Evolutionary conservation across 2,797 vertebrate genomes (phyloP), one percentile per base, ranked within the genome.

Genomic region (Numenius phaeopus): DNA sequence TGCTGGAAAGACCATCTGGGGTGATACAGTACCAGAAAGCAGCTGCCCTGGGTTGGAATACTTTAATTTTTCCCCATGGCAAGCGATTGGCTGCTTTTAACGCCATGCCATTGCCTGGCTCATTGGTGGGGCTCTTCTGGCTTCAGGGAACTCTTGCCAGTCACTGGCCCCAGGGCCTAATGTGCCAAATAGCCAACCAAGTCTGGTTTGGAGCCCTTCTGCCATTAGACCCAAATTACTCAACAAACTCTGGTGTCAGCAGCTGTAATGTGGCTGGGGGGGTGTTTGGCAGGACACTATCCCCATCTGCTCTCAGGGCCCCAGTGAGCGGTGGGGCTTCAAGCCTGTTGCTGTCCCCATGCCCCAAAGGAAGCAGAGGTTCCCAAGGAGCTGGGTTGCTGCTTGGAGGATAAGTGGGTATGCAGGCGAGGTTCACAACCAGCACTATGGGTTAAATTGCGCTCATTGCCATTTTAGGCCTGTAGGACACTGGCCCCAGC

Each of bases 41-140:
- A 59, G 81, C 87, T 64, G 69, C 24, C 22, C 30, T 50, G 47
- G 34, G 16, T 3, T 57, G 64, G 54, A 54, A 23, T 17, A 3
- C 7, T 71, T 37, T 16, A 14, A 0, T 58, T 42, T 84, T 21
- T 54, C 70, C 27, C 54, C 7, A 1, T 5, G 54, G 37, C n/a
- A 27, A 64, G 70, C 29, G 65, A 15, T 37, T 4, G 4, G 47
- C 57, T 86, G 69, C 16, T 76, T 82, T 39, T 14, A 77, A 54
- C 0, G 3, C 71, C 1, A 0, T 37, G 46, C 39, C 1, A 0
- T 6, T 67, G 59, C 82, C 55, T 49, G 27, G 44, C 34, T 12
- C 1, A 0, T 17, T 0, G 8, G 12, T 1, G 5, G 17, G 46
- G 42, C 59, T 50, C n/a, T 58, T 30, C 61, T n/a, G 46, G 62